Evolutionary conservation across 2,113 vertebrate genomes (phyloP).

Genomic region (Amblyornis subalaris): DNA sequence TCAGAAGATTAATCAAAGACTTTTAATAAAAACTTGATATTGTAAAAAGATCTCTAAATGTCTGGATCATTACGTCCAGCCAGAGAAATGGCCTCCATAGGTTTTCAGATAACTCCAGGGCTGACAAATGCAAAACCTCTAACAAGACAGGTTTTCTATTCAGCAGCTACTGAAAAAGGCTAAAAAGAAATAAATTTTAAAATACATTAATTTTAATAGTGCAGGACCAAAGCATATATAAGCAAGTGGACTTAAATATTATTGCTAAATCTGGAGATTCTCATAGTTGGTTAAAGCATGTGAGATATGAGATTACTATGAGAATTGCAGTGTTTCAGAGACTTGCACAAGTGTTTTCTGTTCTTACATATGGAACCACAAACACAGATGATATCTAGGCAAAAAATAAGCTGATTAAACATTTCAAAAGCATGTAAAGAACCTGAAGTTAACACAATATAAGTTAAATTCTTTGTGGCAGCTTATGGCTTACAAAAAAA

Average conservation of each 20-base stretch:
- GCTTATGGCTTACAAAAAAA: not conserved
- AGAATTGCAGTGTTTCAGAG: not conserved
- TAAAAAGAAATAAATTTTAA: not conserved
- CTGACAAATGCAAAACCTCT: not conserved
- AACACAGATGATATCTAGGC: not conserved
- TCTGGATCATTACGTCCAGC: not conserved
- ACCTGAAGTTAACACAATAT: not conserved
- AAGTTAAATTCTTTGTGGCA: not conserved
- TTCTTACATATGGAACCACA: not conserved
- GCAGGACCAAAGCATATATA: not conserved
- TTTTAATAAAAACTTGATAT: not conserved
- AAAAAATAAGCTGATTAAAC: not conserved
- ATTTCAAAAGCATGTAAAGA: not conserved
- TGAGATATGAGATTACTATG: not conserved
- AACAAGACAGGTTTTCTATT: not conserved
- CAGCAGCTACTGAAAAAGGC: not conserved
- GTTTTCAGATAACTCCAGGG: not conserved
- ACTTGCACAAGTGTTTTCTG: not conserved
- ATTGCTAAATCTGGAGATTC: not conserved
- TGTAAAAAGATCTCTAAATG: not conserved
- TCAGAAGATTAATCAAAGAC: not conserved
- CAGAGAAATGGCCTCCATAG: not conserved
- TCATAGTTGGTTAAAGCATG: not conserved
- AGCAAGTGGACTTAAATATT: not conserved
- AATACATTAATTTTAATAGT: not conserved